phyloP scores from a whole-genome alignment of 2,113 vertebrate species.

The Sinosuthora webbiana region DNA sequence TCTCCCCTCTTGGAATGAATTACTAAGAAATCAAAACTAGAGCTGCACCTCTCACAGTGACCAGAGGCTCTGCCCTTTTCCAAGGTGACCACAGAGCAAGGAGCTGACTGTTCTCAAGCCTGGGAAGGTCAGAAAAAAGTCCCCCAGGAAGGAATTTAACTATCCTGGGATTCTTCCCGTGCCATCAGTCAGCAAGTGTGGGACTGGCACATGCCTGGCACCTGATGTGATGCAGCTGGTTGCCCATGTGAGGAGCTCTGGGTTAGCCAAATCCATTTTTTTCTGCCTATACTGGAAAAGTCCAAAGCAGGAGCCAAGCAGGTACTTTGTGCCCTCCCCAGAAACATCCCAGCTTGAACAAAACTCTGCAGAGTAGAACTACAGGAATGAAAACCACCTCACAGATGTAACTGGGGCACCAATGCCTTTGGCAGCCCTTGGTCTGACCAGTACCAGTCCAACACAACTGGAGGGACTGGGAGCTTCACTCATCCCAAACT shows the following conservation, averaged over 20 bases:
- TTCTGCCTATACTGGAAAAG: background rate
- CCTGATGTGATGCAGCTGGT: accelerated
- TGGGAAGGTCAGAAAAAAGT: background rate
- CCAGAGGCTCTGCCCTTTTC: background rate
- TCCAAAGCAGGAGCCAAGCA: background rate
- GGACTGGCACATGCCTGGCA: background rate
- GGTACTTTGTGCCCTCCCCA: background rate
- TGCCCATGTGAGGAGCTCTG: accelerated
- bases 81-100: background rate
- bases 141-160: background rate
- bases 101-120: background rate
- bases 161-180: background rate
- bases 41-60: background rate
- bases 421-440: accelerated
- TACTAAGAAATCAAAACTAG: background rate
- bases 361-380: background rate
- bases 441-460: background rate
- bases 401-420: background rate
- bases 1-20: background rate
- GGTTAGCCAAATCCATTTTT: accelerated
- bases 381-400: background rate
- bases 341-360: accelerated
- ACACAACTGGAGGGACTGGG: background rate
- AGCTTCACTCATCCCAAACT: background rate
- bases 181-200: accelerated